Conservation (phyloP, 1,140 invertebrate species). For the Geopemphigus sp. region DNA sequence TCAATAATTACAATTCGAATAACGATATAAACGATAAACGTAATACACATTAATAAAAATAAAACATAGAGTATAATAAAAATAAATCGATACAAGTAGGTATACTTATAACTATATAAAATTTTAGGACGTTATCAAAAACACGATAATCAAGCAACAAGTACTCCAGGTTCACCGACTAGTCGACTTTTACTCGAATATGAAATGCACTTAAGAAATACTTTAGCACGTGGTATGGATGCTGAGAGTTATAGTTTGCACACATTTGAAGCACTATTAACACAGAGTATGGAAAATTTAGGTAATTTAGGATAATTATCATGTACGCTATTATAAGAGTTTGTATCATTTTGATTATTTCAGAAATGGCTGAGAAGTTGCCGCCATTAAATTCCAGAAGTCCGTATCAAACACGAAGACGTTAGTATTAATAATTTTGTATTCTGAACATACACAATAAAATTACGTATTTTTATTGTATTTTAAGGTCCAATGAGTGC, state of each 20-base stretch:
- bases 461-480: neutral
- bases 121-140: constrained; percentile 43
- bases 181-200: constrained; percentile 85
- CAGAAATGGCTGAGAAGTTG: constrained; percentile 82
- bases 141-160: constrained; percentile 55
- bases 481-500: constrained; percentile 43
- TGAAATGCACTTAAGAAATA: constrained; percentile 91
- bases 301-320: constrained; percentile 60
- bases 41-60: neutral
- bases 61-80: neutral
- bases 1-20: neutral
- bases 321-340: neutral
- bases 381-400: constrained; percentile 77
- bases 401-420: constrained; percentile 74
- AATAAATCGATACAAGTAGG: neutral
- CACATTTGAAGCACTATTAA: constrained; percentile 87
- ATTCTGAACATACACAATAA: neutral
- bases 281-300: constrained; percentile 93
- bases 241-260: constrained; percentile 91
- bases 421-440: constrained; percentile 62
- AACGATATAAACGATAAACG: neutral
- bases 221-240: constrained; percentile 90
- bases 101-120: neutral
- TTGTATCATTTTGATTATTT: constrained; percentile 52
- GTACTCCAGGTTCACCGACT: constrained; percentile 81